These are phyloP conservation scores for Vireo griseus DNA, from an alignment of 2,797 vertebrate genomes.

Conservation along the genomic window DNA sequence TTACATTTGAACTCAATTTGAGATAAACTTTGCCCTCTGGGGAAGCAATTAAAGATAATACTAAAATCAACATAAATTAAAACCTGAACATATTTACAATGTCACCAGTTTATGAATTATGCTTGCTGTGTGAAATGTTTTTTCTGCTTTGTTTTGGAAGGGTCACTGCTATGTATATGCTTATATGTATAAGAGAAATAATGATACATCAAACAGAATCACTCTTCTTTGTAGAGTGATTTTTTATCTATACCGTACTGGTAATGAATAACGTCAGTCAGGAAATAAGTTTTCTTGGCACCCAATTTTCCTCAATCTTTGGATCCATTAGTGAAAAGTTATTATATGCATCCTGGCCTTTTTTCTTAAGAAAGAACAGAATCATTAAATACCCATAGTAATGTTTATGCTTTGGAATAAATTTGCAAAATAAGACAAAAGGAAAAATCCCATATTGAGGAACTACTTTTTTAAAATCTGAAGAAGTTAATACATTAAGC, in stretches of 20 bases:
- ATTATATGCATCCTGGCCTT: neutral
- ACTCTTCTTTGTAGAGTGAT: neutral
- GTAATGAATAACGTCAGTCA: neutral
- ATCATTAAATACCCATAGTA: neutral
- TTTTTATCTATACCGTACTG: neutral
- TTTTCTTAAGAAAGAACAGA: neutral
- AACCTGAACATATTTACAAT: conserved; percentile 5
- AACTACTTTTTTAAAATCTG: neutral
- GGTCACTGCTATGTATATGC: neutral
- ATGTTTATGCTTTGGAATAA: neutral
- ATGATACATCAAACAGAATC: neutral
- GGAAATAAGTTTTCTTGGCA: conserved; percentile 32
- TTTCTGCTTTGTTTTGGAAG: conserved; percentile 3
- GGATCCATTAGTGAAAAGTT: conserved; percentile 21
- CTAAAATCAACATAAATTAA: conserved; percentile 44
- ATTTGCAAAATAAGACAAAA: neutral
- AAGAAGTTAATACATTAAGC: neutral
- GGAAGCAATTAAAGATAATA: conserved; percentile 52
- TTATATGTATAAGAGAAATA: neutral
- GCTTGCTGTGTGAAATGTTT: neutral
- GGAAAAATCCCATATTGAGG: neutral
- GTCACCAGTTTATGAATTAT: conserved; percentile 14
- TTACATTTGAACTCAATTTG: conserved; percentile 24
- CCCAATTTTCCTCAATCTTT: neutral
- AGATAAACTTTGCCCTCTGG: conserved; percentile 57